These are phyloP conservation scores for Apistogramma diplotaenia DNA, from an alignment of 2,113 vertebrate genomes.

Conservation along the genomic window DNA sequence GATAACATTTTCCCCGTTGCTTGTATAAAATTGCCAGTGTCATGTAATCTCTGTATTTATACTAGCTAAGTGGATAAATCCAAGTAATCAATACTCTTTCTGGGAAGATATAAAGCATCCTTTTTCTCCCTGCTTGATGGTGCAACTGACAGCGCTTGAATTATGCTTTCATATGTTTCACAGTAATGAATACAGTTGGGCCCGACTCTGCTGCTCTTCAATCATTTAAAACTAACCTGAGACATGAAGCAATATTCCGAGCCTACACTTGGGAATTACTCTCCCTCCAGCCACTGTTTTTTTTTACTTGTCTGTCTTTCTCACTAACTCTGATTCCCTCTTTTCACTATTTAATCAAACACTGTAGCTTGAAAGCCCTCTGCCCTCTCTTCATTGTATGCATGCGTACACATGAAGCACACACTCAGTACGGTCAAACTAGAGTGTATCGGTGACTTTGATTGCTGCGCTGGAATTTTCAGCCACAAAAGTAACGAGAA, in stretches of 20 bases:
- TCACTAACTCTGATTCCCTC: neutral
- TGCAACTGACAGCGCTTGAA: slow-evolving; percentile 13
- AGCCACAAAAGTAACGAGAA: neutral
- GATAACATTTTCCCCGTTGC: neutral
- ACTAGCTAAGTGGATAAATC: slow-evolving; percentile 22
- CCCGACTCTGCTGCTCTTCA: slow-evolving; percentile 39
- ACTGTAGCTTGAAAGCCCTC: neutral
- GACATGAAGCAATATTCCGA: slow-evolving; percentile 44
- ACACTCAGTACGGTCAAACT: neutral
- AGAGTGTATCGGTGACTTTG: neutral
- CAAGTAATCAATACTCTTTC: slow-evolving; percentile 16
- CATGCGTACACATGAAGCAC: neutral
- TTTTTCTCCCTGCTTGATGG: neutral
- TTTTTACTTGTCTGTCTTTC: slow-evolving; percentile 8
- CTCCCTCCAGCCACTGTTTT: neutral
- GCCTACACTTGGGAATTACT: slow-evolving; percentile 22
- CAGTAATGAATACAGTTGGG: slow-evolving; percentile 46
- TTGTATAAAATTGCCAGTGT: slow-evolving; percentile 1
- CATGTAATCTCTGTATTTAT: slow-evolving; percentile 3
- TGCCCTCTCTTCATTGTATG: neutral
- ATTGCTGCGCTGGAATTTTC: neutral
- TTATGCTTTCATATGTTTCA: slow-evolving; percentile 44
- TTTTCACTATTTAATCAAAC: neutral
- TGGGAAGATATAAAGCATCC: slow-evolving; percentile 1
- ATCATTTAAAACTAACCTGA: slow-evolving; percentile 56